Conservation (phyloP, 2,113 vertebrate genomes). For the Ictidomys tridecemlineatus region DNA sequence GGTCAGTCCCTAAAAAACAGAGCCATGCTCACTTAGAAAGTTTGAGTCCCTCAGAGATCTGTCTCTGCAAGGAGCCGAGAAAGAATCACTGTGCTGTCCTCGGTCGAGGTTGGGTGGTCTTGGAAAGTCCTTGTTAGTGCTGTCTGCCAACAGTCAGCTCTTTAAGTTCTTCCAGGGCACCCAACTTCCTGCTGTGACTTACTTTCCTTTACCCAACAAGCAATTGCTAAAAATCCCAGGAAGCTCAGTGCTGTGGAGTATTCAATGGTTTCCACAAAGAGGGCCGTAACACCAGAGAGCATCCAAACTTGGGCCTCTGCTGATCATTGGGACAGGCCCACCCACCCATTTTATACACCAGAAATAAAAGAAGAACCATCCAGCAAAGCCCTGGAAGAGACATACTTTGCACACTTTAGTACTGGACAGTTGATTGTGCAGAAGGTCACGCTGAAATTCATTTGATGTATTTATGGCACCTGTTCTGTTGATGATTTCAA, state of each 20-base stretch:
- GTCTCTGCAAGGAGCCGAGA: background rate
- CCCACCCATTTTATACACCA: background rate
- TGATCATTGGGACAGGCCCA: background rate
- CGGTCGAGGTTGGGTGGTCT: too few species aligned
- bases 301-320: background rate
- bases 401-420: background rate
- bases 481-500: conserved; percentile 69
- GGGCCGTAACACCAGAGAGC: background rate
- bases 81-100: rapidly evolving
- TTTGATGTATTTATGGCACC: conserved; percentile 54
- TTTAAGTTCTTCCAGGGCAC: background rate
- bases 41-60: background rate
- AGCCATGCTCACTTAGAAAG: background rate
- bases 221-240: background rate
- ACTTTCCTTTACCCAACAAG: background rate
- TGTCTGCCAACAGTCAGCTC: background rate
- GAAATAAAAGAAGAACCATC: conserved; percentile 22
- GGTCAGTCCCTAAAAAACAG: background rate
- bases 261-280: background rate
- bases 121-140: background rate
- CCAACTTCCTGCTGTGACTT: too few species aligned
- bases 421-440: background rate
- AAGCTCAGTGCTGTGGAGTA: background rate
- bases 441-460: background rate
- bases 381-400: background rate